Conservation (phyloP, 2,797 vertebrate genomes). For the Melanotaenia boesemani region DNA sequence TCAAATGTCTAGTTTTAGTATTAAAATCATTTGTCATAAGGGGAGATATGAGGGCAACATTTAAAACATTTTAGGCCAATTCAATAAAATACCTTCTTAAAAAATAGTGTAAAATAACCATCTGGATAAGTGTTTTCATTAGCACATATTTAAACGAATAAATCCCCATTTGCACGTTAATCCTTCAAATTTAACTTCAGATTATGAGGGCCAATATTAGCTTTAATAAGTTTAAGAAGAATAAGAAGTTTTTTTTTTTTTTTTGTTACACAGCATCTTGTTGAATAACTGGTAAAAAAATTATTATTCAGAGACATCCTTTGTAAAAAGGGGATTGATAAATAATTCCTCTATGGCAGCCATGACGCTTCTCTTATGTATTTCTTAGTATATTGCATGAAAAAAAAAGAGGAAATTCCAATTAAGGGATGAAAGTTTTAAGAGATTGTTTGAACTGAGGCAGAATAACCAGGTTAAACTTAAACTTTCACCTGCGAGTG, state of each 20-base stretch:
- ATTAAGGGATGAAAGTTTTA: not conserved
- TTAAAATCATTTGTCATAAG: not conserved
- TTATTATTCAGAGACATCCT: not conserved
- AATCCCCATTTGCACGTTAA: not conserved
- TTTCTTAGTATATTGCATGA: not conserved
- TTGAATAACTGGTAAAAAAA: too few relatives aligned
- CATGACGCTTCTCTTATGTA: not conserved
- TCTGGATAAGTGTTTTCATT: too few relatives aligned
- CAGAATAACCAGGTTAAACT: not conserved
- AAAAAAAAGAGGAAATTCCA: not conserved
- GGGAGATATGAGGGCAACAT: not conserved
- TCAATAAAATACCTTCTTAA: too few relatives aligned
- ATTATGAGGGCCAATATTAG: not conserved
- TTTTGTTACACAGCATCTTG: too few relatives aligned
- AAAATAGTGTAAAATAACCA: too few relatives aligned
- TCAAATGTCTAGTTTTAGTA: not conserved
- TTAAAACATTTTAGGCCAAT: too few relatives aligned
- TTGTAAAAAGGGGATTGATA: not conserved
- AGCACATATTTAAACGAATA: not conserved
- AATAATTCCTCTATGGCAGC: not conserved
- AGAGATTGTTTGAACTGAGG: not conserved
- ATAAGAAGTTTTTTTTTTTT: too few relatives aligned
- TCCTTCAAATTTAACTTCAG: not conserved
- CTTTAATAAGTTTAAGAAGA: not conserved
- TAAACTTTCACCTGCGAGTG: not conserved